Base-by-base conservation (phyloP, 2,888 invertebrate genomes). In the Nomada fabriciana region DNA sequence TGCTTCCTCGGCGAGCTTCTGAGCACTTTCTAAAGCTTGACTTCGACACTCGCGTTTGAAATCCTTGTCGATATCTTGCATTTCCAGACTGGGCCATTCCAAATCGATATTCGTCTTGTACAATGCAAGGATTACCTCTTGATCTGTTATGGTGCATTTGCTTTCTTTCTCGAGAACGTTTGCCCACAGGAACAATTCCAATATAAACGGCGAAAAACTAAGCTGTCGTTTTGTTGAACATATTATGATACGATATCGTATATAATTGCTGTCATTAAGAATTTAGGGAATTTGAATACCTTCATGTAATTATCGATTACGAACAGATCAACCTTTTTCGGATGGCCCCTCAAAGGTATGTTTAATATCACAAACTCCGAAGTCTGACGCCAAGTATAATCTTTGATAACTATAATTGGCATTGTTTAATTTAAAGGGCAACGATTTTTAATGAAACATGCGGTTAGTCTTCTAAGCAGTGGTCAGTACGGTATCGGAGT, bases 381-480 rank as follows among this genome's bases (percentile, higher is more conserved):
- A 1, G 96, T 96, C 94, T 98, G 97, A 55, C 95, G 95, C 98
- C 98, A 98, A 53, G 95, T 95, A 90, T 95, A 97, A 94, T 97
- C 96, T 94, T 96, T 97, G 1, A 98, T 95, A 86, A 97, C 87
- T 86, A 97, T 95, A 52, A 83, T 85, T n/a, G 97, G 96, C 97
- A 97, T 97, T 80, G 88, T 91, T 50, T 23, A 67, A 25, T 42
- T 36, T 15, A n/a, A 65, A 42, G 36, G 25, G n/a, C 25, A 25
- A 36, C 11, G 11, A 20, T 20, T 5, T 60, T 47, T 20, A 7
- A 15, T 23, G 20, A 43, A n/a, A 13, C 47, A 18, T 50, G 42
- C 23, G 10, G 50, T 63, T 52, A 57, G 15, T 23, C 0, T 13
- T 23, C 5, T 29, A 25, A 23, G 42, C n/a, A 20, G 47, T 25